A percentile compares a stretch with the other conserved stretches of the same genome.
These are phyloP conservation scores for Pammene aurita DNA, from an alignment of 2,888 invertebrate genomes.

Conservation along the genomic window DNA sequence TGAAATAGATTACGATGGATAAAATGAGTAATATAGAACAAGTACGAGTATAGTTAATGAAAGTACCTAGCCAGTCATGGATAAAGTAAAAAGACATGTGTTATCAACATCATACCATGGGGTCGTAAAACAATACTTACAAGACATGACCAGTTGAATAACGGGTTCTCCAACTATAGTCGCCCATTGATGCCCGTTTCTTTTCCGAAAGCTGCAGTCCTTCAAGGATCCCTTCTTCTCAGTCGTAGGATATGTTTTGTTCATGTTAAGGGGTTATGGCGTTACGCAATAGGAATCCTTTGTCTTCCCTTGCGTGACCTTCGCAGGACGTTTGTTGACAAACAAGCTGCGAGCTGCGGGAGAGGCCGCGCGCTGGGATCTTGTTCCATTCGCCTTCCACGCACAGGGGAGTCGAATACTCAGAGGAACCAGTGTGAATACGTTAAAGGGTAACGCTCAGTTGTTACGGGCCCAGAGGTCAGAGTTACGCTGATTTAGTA, in stretches of 20 bases:
- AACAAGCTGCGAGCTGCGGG: conserved; percentile 75
- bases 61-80: not conserved
- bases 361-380: conserved; percentile 59
- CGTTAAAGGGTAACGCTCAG: not conserved
- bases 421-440: not conserved
- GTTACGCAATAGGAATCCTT: conserved; percentile 68
- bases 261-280: conserved; percentile 43
- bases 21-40: not conserved
- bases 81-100: conserved; percentile 14
- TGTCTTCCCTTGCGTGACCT: conserved; percentile 76
- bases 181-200: conserved; percentile 18
- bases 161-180: conserved; percentile 15
- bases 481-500: not conserved
- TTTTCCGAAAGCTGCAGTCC: conserved; percentile 11
- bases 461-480: not conserved
- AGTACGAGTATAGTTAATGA: conserved; percentile 11
- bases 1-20: conserved; percentile 5
- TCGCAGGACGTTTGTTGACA: conserved; percentile 81
- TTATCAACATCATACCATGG: not conserved
- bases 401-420: not conserved
- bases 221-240: conserved; percentile 16
- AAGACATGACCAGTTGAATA: conserved; percentile 32
- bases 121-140: conserved; percentile 22
- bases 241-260: conserved; percentile 16
- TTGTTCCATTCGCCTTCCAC: conserved; percentile 1